A percentile compares a stretch with the other conserved stretches of the same genome.
Evolutionary conservation across 2,113 vertebrate genomes (phyloP).

Genomic region (Dicrurus megarhynchus): DNA sequence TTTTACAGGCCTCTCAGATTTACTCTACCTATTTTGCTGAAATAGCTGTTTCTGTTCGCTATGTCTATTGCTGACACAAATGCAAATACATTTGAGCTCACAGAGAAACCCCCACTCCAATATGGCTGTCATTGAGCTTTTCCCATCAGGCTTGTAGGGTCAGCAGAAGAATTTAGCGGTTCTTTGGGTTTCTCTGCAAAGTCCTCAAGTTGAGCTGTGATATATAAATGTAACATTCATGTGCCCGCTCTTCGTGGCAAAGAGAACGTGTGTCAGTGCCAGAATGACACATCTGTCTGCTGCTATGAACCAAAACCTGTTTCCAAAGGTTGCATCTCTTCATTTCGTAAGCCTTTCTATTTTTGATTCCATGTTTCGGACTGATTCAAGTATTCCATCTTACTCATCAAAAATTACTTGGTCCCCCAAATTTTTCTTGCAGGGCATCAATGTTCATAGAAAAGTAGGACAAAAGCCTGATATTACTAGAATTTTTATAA

Average conservation of each 20-base stretch:
- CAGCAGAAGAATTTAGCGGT: neutral
- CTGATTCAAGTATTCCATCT: neutral
- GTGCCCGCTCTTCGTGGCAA: neutral
- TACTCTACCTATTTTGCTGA: neutral
- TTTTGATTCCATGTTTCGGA: constrained; percentile 40
- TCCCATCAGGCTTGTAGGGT: neutral
- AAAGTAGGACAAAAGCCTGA: constrained; percentile 70
- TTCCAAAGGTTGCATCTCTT: neutral
- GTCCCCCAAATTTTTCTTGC: constrained; percentile 40
- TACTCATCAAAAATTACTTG: neutral
- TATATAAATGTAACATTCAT: neutral
- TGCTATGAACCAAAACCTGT: neutral
- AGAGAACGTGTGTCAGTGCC: neutral
- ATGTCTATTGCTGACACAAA: neutral
- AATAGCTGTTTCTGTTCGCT: constrained; percentile 19
- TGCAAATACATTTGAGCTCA: neutral
- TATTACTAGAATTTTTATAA: constrained; percentile 64
- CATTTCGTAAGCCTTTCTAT: neutral
- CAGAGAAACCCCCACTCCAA: neutral
- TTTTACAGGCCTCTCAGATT: neutral
- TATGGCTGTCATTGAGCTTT: neutral
- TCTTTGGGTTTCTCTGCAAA: neutral
- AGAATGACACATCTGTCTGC: neutral
- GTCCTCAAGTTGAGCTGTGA: neutral
- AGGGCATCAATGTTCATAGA: constrained; percentile 30